Percentiles rank a stretch among this genome's conserved stretches.
Conservation (phyloP, 2,797 vertebrate genomes). For the Menidia menidia region DNA sequence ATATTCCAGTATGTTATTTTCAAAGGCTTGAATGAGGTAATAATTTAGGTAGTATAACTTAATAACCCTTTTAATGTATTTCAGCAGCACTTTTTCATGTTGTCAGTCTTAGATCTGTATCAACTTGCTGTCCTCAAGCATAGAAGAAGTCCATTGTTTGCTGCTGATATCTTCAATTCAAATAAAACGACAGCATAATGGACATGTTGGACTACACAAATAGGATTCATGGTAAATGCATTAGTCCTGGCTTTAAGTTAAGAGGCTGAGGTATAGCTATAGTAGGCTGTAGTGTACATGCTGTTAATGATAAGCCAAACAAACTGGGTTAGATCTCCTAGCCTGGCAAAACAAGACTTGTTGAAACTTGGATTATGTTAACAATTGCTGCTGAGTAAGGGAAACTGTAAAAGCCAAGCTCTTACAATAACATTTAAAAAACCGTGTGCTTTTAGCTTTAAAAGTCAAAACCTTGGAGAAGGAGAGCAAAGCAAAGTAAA, state of each 20-base stretch:
- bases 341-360: constrained; percentile 78
- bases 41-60: constrained; percentile 5
- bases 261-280: constrained; percentile 62
- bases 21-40: not conserved
- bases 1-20: not conserved
- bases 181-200: constrained; percentile 64
- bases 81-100: constrained; percentile 1
- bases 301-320: constrained; percentile 82
- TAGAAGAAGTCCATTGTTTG: constrained; percentile 64
- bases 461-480: constrained; percentile 53
- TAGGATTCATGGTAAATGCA: constrained; percentile 56
- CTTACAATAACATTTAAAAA: constrained; percentile 69
- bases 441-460: constrained; percentile 71
- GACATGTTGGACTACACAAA: constrained; percentile 64
- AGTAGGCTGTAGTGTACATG: constrained; percentile 65
- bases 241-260: constrained; percentile 60
- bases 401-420: constrained; percentile 65
- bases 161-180: constrained; percentile 51
- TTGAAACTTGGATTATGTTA: constrained; percentile 82
- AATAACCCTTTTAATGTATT: constrained; percentile 4
- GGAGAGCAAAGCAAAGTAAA: constrained; percentile 66
- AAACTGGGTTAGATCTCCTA: constrained; percentile 66
- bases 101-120: constrained; percentile 39
- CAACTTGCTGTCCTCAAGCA: constrained; percentile 34
- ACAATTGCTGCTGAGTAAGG: constrained; percentile 63